Base-by-base conservation (phyloP, 2,797 vertebrate genomes). In the Ctenosaura bakeri region DNA sequence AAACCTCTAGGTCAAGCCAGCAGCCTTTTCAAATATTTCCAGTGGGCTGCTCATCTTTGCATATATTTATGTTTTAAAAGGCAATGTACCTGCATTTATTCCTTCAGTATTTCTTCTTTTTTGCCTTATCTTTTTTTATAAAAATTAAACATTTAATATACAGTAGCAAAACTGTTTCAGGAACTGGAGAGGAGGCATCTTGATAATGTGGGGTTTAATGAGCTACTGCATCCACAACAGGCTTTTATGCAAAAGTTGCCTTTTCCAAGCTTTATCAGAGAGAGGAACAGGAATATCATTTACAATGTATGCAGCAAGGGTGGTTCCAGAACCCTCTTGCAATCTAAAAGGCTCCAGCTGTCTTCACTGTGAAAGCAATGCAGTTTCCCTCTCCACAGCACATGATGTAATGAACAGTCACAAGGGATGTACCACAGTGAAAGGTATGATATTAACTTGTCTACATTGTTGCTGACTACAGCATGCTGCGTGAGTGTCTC, bases 371-470 rank as follows among this genome's bases (percentile, higher is more conserved):
- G 83, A 14, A 54, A 84, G 83, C 76, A 92, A 80, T 83, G 42
- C 80, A 77, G n/a, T 87, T 93, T 14, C 3, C 9, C 20, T 0
- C 35, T 92, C 12, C 81, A 81, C 69, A 32, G 86, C 66, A 78
- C 78, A 80, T 89, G 77, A 86, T 81, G 54, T 64, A 84, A 13
- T 74, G 62, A 76, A 46, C n/a, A 80, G 54, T 52, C 0, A 76
- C 64, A 74, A 1, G 42, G 83, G 88, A 66, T 12, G 20, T 4
- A 74, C 7, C 14, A 50, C 42, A 22, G 32, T 50, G 66, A 91
- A 79, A 56, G 79, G 69, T 14, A 24, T 59, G 88, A 87, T 24
- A 81, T 82, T 54, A 94, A 90, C 0, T 64, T 64, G 54, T 20
- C 66, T 62, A 52, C 38, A 52, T 50, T 24, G 10, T 35, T 24